Percentiles rank a stretch among this genome's conserved stretches.
These are phyloP conservation scores for Sciaenops ocellatus DNA, from an alignment of 2,797 vertebrate species.

Conservation along the genomic window DNA sequence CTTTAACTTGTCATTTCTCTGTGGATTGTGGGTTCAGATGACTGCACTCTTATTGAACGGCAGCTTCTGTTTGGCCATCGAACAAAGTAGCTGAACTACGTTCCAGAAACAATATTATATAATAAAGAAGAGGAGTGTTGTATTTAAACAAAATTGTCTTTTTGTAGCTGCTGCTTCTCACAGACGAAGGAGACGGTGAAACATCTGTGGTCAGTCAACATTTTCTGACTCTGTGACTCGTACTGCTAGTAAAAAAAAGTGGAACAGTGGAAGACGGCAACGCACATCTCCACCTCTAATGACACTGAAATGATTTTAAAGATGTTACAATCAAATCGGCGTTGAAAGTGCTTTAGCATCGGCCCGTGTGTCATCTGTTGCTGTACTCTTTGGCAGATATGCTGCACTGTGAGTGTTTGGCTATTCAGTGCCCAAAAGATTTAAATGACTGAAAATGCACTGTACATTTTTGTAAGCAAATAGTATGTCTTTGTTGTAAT, in stretches of 20 bases:
- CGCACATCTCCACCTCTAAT: not conserved
- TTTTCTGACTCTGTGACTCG: not conserved
- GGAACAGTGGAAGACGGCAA: not conserved
- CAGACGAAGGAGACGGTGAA: not conserved
- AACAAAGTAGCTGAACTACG: not conserved
- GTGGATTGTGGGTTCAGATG: not conserved
- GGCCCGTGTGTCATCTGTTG: not conserved
- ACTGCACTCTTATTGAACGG: not conserved
- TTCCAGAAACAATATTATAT: not conserved
- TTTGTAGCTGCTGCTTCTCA: not conserved
- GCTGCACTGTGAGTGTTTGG: fast-evolving
- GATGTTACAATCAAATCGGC: not conserved
- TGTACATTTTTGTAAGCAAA: not conserved
- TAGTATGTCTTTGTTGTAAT: not conserved
- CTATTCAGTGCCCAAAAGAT: not conserved
- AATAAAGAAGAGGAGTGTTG: not conserved
- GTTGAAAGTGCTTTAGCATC: not conserved
- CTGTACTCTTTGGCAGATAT: not conserved
- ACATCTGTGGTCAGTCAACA: not conserved
- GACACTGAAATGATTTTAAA: not conserved
- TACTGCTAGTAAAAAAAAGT: not conserved
- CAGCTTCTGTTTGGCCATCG: not conserved
- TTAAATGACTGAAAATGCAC: not conserved
- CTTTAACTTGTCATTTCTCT: not conserved
- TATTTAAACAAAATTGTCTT: not conserved